These are phyloP conservation scores for Strix aluco DNA, from an alignment of 2,113 vertebrate species.

Conservation along the genomic window DNA sequence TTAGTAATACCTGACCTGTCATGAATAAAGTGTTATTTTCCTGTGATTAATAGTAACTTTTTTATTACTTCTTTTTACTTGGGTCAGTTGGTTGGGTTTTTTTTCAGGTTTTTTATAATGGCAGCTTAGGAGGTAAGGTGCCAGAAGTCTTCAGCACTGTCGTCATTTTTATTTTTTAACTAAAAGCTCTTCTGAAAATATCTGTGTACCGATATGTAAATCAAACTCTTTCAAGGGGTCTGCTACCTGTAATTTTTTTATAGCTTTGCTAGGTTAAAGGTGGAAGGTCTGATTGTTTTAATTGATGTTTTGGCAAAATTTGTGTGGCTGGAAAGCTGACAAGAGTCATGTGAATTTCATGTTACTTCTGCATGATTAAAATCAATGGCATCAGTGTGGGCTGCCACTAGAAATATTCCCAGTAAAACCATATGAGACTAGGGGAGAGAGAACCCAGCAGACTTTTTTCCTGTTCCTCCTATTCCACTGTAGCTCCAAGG, in stretches of 20 bases:
- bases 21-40: not conserved
- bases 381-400: not conserved
- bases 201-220: not conserved
- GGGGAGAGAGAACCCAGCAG: not conserved
- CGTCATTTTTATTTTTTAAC: not conserved
- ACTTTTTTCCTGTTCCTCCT: not conserved
- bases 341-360: not conserved
- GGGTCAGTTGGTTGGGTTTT: not conserved
- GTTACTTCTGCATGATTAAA: constrained; percentile 5
- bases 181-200: not conserved
- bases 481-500: not conserved
- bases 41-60: not conserved
- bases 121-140: not conserved
- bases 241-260: not conserved
- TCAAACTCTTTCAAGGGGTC: not conserved
- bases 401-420: not conserved
- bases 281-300: constrained; percentile 2
- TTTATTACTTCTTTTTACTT: not conserved
- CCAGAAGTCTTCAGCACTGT: not conserved
- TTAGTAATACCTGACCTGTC: not conserved
- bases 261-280: not conserved
- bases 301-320: not conserved
- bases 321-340: not conserved
- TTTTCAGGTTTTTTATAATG: not conserved
- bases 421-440: not conserved